phyloP scores from a whole-genome alignment of 2,113 vertebrate species.

The Leptocoma aspasia region DNA sequence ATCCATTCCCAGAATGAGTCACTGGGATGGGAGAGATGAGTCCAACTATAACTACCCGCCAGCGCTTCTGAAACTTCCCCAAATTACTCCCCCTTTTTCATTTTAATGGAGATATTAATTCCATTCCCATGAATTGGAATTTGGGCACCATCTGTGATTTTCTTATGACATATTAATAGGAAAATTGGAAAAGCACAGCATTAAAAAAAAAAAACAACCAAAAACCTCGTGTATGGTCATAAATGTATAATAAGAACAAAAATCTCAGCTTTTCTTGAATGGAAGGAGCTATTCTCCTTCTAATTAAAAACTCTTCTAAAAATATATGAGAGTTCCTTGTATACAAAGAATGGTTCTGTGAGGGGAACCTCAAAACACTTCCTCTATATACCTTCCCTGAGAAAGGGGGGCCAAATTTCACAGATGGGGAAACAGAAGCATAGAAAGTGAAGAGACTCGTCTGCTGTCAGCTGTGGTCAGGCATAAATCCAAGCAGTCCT shows the following conservation, averaged over 20 bases:
- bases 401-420: not conserved
- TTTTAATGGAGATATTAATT: conserved; percentile 51
- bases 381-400: not conserved
- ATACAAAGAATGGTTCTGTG: not conserved
- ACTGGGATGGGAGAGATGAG: not conserved
- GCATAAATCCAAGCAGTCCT: conserved; percentile 3
- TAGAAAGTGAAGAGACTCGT: not conserved
- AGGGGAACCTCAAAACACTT: not conserved
- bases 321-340: not conserved
- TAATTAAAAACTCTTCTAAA: not conserved
- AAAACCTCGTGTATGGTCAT: not conserved
- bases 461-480: conserved; percentile 24
- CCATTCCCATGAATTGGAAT: conserved; percentile 50
- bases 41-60: conserved; percentile 1
- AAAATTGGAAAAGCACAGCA: conserved; percentile 14
- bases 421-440: conserved; percentile 22
- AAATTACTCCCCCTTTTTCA: not conserved
- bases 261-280: not conserved
- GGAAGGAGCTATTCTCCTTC: not conserved
- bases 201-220: not conserved
- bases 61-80: conserved; percentile 33
- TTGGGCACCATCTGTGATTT: conserved; percentile 8
- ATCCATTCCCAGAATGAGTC: conserved; percentile 51
- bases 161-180: conserved; percentile 43
- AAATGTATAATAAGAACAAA: not conserved